Conservation (phyloP, 2,888 invertebrate species). For the Galeopsomyia nigrocyanea region DNA sequence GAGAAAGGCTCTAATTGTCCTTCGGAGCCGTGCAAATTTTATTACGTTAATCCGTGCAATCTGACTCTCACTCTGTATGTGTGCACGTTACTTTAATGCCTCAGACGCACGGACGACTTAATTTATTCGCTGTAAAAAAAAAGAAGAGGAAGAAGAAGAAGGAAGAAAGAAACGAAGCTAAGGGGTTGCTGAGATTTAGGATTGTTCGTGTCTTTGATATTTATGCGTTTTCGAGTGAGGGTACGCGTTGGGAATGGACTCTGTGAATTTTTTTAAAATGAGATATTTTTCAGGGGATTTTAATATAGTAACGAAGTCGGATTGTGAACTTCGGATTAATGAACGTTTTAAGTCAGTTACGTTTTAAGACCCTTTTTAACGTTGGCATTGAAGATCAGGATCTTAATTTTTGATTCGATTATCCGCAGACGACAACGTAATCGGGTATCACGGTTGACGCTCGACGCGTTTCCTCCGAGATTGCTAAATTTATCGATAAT, state of each 20-base stretch:
- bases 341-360: too few species aligned
- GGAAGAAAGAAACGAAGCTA: background rate
- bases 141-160: constrained; percentile 2
- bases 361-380: too few species aligned
- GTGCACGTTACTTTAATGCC: background rate
- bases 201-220: constrained; percentile 28
- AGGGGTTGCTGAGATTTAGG: constrained; percentile 24
- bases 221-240: constrained; percentile 19
- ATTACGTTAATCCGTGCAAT: constrained; percentile 41
- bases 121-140: constrained; percentile 27
- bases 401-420: constrained; percentile 45
- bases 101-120: constrained; percentile 1
- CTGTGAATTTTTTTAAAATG: constrained; percentile 6
- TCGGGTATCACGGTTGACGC: background rate
- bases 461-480: background rate
- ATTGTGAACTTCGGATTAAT: background rate
- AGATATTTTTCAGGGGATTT: constrained; percentile 2
- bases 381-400: background rate
- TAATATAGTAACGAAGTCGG: constrained; percentile 1
- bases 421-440: constrained; percentile 29
- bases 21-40: constrained; percentile 34
- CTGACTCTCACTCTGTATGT: constrained; percentile 32
- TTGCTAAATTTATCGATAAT: constrained; percentile 40
- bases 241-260: background rate
- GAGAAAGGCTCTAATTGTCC: constrained; percentile 30